phyloP scores from a whole-genome alignment of 2,113 vertebrate genomes.

The Neolamprologus longior region DNA sequence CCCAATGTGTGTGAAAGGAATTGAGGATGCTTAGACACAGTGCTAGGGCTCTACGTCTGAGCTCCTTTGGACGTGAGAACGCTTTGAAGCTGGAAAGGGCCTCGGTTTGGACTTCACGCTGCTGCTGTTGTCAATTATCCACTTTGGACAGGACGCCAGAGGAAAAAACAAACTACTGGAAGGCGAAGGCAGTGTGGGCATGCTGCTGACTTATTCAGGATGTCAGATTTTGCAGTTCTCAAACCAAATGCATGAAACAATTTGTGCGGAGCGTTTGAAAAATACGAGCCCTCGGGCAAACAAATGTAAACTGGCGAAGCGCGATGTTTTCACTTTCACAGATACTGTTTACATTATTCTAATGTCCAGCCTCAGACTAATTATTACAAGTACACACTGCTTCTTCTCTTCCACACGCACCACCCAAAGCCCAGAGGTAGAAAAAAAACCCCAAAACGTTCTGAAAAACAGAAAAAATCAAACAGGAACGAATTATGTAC shows the following conservation, averaged over 20 bases:
- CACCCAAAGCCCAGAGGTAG: background rate
- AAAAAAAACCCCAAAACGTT: rapidly evolving
- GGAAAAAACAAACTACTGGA: background rate
- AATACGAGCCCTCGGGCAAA: background rate
- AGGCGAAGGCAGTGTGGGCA: background rate
- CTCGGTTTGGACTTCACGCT: constrained; percentile 42
- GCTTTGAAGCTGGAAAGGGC: constrained; percentile 57
- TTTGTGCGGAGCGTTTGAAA: background rate
- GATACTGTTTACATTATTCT: background rate
- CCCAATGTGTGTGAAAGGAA: constrained; percentile 48
- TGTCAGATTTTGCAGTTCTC: background rate
- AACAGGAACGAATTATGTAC: background rate
- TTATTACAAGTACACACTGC: background rate
- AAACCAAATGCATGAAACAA: background rate
- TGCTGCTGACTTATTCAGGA: background rate
- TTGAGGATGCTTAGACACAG: constrained; percentile 38
- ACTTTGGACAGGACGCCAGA: constrained; percentile 40
- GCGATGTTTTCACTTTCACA: background rate
- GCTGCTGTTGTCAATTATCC: constrained; percentile 57
- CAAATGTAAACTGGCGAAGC: background rate
- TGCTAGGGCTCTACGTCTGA: constrained; percentile 46
- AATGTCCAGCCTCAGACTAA: background rate
- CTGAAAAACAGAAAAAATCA: background rate
- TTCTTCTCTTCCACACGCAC: background rate
- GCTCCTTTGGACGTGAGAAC: constrained; percentile 40